Base-by-base conservation (phyloP, 1,140 invertebrate species). In the Cyclina sinensis region DNA sequence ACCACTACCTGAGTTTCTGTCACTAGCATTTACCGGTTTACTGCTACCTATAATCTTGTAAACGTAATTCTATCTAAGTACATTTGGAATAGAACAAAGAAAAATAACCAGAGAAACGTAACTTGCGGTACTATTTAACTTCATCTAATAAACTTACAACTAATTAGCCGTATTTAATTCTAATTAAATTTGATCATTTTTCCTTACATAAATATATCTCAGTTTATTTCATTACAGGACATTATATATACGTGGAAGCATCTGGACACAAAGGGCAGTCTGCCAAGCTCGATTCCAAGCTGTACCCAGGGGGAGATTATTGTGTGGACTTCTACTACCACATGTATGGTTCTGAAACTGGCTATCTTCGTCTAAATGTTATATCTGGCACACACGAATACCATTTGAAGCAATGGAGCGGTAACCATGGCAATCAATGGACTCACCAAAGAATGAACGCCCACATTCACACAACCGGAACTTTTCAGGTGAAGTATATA, bases 331-430 rank as follows among this genome's bases (percentile, higher is more conserved):
- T 92, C 68, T 93, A 86, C 59, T 91, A 87, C 73, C 78, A 92
- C 54, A 91, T 92, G 91, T 87, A 97, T 97, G 89, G 92, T 21
- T 37, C 57, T 73, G 76, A 89, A 30, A 91, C 90, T 14, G 91
- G 91, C 1, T 88, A 57, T n/a, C 74, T 93, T 7, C 80, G 87
- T 43, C 76, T 92, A 21, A 88, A 81, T 51, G 86, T 85, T 3
- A 51, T 73, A 9, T 48, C 78, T 43, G 82, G 85, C 21, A 37
- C 68, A 30, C 59, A 74, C 37, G 62, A 24, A 0, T 78, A 89
- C 59, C 68, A 79, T 0, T 35, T 92, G 21, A 85, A 89, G 39
- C 79, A 51, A 35, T 84, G 86, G 51, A 48, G 14, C 21, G 92
- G 92, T 59, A 65, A 92, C 76, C 92, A 92, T 70, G 90, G 90